These are phyloP conservation scores for Spongia lamella DNA, from an alignment of 37 sponge, comb jelly and placozoan genomes.

Conservation along the genomic window DNA sequence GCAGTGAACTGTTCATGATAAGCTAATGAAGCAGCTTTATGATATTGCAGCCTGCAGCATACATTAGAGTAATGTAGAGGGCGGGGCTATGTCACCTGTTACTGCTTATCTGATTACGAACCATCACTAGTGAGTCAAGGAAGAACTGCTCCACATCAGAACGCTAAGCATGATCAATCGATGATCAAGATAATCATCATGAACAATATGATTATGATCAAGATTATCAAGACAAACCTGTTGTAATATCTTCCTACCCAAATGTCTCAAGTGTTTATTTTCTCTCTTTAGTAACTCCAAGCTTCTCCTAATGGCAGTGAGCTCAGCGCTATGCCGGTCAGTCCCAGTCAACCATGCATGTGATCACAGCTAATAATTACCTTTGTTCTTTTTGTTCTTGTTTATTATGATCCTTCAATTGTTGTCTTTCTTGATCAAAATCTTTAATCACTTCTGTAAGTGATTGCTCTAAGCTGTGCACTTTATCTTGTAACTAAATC, in stretches of 20 bases:
- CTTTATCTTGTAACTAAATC: slow-evolving; percentile 45
- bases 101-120: slow-evolving; percentile 57
- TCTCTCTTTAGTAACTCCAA: no score
- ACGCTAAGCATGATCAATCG: slow-evolving; percentile 70
- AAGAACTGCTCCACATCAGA: slow-evolving; percentile 92
- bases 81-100: slow-evolving; percentile 29
- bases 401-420: neutral
- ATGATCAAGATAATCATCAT: no score
- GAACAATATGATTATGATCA: no score
- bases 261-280: no score
- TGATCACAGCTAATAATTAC: slow-evolving; percentile 17
- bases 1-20: slow-evolving; percentile 67
- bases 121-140: slow-evolving; percentile 77
- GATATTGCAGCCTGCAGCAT: slow-evolving; percentile 64
- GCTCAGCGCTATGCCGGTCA: no score
- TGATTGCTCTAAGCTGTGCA: slow-evolving; percentile 45
- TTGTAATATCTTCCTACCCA: no score
- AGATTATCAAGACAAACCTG: no score
- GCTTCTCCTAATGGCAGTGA: no score
- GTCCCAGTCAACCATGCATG: neutral
- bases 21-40: slow-evolving; percentile 54
- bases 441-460: slow-evolving; percentile 55
- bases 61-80: neutral
- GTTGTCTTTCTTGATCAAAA: slow-evolving; percentile 68
- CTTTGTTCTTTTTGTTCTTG: slow-evolving; percentile 4